Evolutionary conservation across 1,140 invertebrate genomes (phyloP), one percentile per base, ranked within the genome.

Genomic region (Macrosteles quadrilineatus): DNA sequence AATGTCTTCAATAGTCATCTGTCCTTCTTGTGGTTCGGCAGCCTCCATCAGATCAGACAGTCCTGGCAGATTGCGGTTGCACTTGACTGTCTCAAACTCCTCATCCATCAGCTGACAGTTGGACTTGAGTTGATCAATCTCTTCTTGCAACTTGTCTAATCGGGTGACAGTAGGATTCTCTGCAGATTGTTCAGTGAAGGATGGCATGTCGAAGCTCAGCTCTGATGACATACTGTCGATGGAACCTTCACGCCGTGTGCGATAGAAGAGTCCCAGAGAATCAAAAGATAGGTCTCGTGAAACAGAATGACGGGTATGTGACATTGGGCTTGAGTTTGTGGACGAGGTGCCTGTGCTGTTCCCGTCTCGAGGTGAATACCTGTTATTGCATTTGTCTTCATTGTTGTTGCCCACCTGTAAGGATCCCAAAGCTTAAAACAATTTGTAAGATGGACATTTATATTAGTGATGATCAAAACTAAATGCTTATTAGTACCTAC

Each of bases 71-170:
- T 76, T 76, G 21, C 75, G 30, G 67, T 75, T 76, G 40, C 73
- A 74, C 67, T 76, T 76, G 30, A 78, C 75, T 14, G 71, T 77
- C 47, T 73, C 74, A 57, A 78, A 73, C 14, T 78, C 77, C 47
- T 76, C 76, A 71, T 78, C 76, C 76, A 78, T 77, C 45, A 70
- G 72, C 11, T 74, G 69, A 66, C 77, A 78, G 57, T 76, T 77
- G 30, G 67, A 71, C 66, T 78, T 78, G 1, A 78, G 70, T 45
- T 72, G 73, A 66, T 76, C 75, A 19, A 78, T 76, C 69, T 78
- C 76, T 47, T 73, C 50, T 59, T 77, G 76, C 21, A 78, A 62
- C 70, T 75, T 71, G 25, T 78, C 77, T 45, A 78, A 45, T 67
- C 69, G 57, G 14, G 64, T 68, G 31, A 67, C 55, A 11, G 69